Percentiles rank a stretch among this genome's conserved stretches.
phyloP scores from a whole-genome alignment of 2,888 invertebrate genomes.

The Athalia circularis region DNA sequence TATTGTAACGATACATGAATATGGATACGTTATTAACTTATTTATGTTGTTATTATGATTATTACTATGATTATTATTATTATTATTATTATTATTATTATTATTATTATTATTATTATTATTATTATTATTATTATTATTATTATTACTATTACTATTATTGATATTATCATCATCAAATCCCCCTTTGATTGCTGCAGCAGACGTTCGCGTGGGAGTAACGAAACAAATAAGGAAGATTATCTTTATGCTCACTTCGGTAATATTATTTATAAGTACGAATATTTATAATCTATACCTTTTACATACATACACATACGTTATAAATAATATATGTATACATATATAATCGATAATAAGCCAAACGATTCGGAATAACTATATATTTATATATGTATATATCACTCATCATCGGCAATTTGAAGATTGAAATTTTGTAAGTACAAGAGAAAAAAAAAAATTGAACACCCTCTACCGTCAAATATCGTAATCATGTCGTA shows the following conservation, averaged over 20 bases:
- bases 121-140: background rate
- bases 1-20: slow-evolving; percentile 72
- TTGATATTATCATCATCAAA: background rate
- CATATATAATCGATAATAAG: slow-evolving; percentile 25
- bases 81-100: background rate
- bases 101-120: background rate
- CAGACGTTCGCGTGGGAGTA: slow-evolving; percentile 11
- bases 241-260: background rate
- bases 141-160: background rate
- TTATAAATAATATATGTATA: background rate
- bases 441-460: slow-evolving; percentile 21
- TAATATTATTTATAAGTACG: background rate
- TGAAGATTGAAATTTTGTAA: background rate
- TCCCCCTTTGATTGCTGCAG: background rate
- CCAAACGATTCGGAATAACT: background rate
- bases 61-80: background rate
- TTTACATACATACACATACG: background rate
- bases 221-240: slow-evolving; percentile 2
- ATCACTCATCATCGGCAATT: background rate
- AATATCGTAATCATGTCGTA: slow-evolving; percentile 51
- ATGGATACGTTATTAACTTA: slow-evolving; percentile 66
- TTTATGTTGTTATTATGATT: slow-evolving; percentile 8
- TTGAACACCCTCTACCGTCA: slow-evolving; percentile 35
- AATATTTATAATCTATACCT: slow-evolving; percentile 1
- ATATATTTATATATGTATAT: background rate